These are phyloP conservation scores for Anoplius nigerrimus DNA, from an alignment of 2,888 invertebrate species.

Conservation along the genomic window DNA sequence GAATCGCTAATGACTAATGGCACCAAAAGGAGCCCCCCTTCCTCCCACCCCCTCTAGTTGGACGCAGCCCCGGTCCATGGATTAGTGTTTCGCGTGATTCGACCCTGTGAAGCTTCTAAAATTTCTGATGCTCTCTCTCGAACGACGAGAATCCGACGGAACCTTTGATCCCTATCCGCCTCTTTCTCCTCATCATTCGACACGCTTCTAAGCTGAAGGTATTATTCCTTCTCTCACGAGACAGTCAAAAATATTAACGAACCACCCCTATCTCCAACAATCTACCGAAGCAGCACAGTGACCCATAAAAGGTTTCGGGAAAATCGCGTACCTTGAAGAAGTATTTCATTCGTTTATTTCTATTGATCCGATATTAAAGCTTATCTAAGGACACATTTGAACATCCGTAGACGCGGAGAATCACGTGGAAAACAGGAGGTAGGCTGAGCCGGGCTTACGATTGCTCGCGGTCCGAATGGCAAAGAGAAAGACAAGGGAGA, in stretches of 20 bases:
- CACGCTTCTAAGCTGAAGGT: no score
- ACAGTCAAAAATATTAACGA: no score
- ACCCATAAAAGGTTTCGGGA: no score
- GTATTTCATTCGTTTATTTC: no score
- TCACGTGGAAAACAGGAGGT: constrained; percentile 51
- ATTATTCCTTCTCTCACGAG: not conserved
- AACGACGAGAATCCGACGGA: constrained; percentile 5
- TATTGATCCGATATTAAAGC: no score
- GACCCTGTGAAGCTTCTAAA: constrained; percentile 22
- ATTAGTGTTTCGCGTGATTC: constrained; percentile 49
- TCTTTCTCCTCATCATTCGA: no score
- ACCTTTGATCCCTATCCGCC: no score
- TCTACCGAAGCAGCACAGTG: no score
- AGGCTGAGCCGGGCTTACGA: constrained; percentile 51
- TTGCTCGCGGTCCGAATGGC: constrained; percentile 55
- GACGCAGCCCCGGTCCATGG: constrained; percentile 40
- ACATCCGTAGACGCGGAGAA: constrained; percentile 21
- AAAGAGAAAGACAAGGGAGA: constrained; percentile 42
- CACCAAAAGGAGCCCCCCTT: constrained; percentile 58
- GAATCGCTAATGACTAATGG: constrained; percentile 74
- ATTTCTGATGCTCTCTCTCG: constrained; percentile 25
- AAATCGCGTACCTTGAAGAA: no score
- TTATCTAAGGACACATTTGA: not conserved
- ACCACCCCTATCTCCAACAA: no score
- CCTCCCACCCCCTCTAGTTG: constrained; percentile 29